Evolutionary conservation across 2,888 invertebrate genomes (phyloP), one percentile per base, ranked within the genome.

Genomic region (Eupithecia abbreviata): DNA sequence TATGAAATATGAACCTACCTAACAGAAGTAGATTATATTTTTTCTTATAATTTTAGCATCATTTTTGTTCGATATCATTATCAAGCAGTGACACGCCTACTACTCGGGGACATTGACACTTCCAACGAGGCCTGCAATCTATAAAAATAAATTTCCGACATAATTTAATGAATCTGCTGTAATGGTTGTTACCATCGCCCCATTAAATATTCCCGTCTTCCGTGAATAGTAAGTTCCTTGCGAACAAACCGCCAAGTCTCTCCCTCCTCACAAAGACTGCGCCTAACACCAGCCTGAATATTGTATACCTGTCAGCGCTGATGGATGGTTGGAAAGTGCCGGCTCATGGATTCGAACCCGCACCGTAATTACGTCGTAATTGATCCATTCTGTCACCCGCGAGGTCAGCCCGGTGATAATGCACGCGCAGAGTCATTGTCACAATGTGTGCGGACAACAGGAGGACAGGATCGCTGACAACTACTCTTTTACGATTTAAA

Each of bases 341-440:
- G 47, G 72, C 51, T 78, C 76, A 76, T 72, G 78, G 62, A 71
- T 58, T 74, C 74, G 78, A 78, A 76, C 78, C 78, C 76, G 76
- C 76, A 75, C 66, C 66, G 76, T 78, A 78, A 78, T 78, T 76
- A 75, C 42, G 51, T 69, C 69, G 58, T 74, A 78, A 78, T 78
- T 78, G 78, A 78, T 76, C 76, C 78, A 72, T 70, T 69, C 76
- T 76, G 78, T 78, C 78, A 74, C 66, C 69, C 47, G 45, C 69
- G 67, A 66, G 76, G 78, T 78, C 78, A 78, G 78, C 75, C 62
- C 62, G 51, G 47, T 73, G 78, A 73, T 76, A 69, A 74, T 72
- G 78, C 62, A 10, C 69, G 69, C 66, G 69, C 18, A 45, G 18
- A 69, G 47, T 69, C 69, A 69, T 69, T n/a, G 47, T 47, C 69